Evolutionary conservation across 2,888 invertebrate species (phyloP), one percentile per base, ranked within the genome.

Genomic region (Drosophila peninsularis): DNA sequence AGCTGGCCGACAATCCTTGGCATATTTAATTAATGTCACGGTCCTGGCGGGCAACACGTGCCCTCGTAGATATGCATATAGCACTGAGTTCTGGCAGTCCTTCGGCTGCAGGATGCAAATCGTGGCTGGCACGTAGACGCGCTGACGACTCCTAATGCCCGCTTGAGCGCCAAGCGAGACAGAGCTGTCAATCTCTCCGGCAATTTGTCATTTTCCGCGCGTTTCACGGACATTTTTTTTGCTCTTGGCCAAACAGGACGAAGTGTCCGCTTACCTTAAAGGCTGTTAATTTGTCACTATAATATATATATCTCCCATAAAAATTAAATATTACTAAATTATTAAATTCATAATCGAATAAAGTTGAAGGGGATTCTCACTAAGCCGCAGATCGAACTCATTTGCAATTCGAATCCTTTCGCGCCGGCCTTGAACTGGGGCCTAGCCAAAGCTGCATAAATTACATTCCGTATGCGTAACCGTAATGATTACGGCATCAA

Each of bases 81-180:
- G n/a, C 3, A 44, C 36, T n/a, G 10, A 55, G 27, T 32, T 14
- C 39, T 36, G 19, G 24, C 27, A 42, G 42, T 64, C 45, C 71
- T 19, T 7, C 17, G 17, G 30, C 17, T 32, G 17, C 47, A 47
- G 45, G 30, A 45, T 57, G 72, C 55, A 65, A 71, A 58, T 49
- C 55, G 57, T 57, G 27, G 65, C 39, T 30, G 37, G 32, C 78
- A 75, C 74, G 78, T 72, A 72, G 72, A 30, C n/a, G 45, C 45
- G 62, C 44, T 63, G 53, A 13, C 34, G 52, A 24, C 49, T 78
- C 49, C 56, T 55, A 66, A 72, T 75, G 78, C 58, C 52, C 71
- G 62, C 10, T 42, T 53, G 62, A 45, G 19, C 30, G 61, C 19
- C 34, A 54, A 56, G 36, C 50, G 60, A 54, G 44, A 7, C 30